Evolutionary conservation across 2,888 invertebrate species (phyloP).

Genomic region (Tipula lateralis): DNA sequence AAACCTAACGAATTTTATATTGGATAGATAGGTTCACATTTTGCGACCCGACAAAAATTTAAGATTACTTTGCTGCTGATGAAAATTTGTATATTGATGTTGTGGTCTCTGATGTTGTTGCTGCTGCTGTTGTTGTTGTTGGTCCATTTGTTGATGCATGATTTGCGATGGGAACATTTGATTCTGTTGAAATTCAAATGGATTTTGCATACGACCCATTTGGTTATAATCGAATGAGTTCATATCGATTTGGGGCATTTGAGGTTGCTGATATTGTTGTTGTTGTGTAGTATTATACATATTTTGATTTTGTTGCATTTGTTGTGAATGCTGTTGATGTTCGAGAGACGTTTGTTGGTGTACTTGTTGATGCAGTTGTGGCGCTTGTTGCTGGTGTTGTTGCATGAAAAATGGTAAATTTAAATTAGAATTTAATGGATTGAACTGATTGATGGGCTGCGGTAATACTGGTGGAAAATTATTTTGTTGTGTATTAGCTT

Average conservation of each 20-base stretch:
- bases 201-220: conserved; percentile 30
- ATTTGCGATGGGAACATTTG: conserved; percentile 30
- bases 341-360: too few species aligned
- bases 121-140: conserved; percentile 32
- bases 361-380: conserved; percentile 33
- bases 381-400: conserved; percentile 32
- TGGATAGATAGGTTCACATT: neutral
- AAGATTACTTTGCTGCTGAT: neutral
- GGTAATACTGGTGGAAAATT: neutral
- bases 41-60: conserved; percentile 4
- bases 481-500: conserved; percentile 29
- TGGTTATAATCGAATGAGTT: conserved; percentile 26
- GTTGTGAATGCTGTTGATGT: conserved; percentile 37
- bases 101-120: conserved; percentile 27
- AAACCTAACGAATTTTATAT: neutral
- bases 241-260: neutral
- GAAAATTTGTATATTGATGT: neutral
- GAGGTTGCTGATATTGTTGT: conserved; percentile 30
- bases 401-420: neutral
- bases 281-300: conserved; percentile 30
- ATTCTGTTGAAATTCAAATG: conserved; percentile 34
- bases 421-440: neutral
- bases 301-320: conserved; percentile 14
- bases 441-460: neutral
- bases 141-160: conserved; percentile 29